Evolutionary conservation across 1,140 invertebrate genomes (phyloP).

Genomic region (Globodera rostochiensis): DNA sequence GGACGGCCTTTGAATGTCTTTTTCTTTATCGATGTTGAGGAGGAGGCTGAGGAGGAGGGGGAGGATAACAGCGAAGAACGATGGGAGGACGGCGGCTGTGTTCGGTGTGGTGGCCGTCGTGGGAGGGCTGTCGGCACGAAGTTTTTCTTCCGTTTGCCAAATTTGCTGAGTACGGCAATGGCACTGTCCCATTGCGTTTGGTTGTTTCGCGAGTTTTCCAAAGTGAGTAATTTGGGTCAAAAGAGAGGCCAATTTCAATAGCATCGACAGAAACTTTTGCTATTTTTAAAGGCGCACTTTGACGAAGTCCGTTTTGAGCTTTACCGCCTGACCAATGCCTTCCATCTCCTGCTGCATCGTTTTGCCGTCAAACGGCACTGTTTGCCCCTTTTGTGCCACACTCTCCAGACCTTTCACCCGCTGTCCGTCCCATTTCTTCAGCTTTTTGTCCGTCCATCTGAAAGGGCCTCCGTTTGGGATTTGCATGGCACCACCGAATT

Average conservation of each 20-base stretch:
- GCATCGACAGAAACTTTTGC: neutral
- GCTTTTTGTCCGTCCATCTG: neutral
- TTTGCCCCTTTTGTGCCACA: neutral
- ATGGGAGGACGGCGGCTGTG: too few relatives aligned
- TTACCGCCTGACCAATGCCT: neutral
- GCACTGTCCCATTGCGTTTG: constrained; percentile 1
- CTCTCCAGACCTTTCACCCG: constrained; percentile 9
- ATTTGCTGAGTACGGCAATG: neutral
- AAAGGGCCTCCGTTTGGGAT: constrained; percentile 22
- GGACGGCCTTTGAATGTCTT: neutral
- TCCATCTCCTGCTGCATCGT: neutral
- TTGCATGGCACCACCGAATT: constrained; percentile 21
- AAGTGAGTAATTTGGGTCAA: constrained; percentile 11
- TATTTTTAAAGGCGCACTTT: constrained; percentile 1
- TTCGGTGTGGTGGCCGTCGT: neutral
- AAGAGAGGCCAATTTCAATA: too few relatives aligned
- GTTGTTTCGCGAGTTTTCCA: constrained; percentile 17
- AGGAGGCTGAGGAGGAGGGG: constrained; percentile 1
- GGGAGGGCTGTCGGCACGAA: neutral
- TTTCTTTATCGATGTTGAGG: constrained; percentile 22
- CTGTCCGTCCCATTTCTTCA: constrained; percentile 11
- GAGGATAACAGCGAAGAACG: neutral
- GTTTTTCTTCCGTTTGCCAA: constrained; percentile 15
- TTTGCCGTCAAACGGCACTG: neutral
- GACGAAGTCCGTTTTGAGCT: neutral